phyloP scores from a whole-genome alignment of 2,888 invertebrate species.

The Epistrophe eligans region DNA sequence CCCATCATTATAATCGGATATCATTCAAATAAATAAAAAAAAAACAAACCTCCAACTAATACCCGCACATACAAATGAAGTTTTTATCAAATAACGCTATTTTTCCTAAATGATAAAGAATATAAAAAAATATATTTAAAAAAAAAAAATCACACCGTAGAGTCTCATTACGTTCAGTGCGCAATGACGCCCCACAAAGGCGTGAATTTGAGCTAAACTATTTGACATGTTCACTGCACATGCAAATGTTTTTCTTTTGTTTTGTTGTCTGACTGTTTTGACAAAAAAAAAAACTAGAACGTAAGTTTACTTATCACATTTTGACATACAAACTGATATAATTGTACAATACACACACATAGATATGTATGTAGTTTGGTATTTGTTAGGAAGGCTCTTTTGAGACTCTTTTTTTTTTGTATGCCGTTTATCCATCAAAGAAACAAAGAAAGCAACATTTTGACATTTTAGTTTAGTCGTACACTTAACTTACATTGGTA shows the following conservation, averaged over 20 bases:
- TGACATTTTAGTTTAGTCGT: constrained; percentile 35
- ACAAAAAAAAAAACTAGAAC: constrained; percentile 34
- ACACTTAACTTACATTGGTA: constrained; percentile 1
- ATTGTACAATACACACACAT: too few species aligned
- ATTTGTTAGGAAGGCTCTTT: constrained; percentile 3
- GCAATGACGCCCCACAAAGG: constrained; percentile 65
- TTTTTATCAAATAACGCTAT: constrained; percentile 60
- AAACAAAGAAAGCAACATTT: constrained; percentile 58
- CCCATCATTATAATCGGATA: constrained; percentile 18
- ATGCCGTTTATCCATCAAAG: constrained; percentile 58
- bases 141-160: constrained; percentile 48
- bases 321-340: constrained; percentile 65
- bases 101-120: constrained; percentile 49
- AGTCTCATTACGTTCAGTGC: constrained; percentile 40
- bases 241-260: constrained; percentile 60
- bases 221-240: constrained; percentile 62
- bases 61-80: constrained; percentile 29
- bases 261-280: not conserved
- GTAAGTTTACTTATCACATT: constrained; percentile 57
- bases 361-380: too few species aligned
- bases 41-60: constrained; percentile 30
- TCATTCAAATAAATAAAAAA: not conserved
- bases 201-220: constrained; percentile 59
- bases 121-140: constrained; percentile 10
- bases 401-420: constrained; percentile 5